Percentiles rank a stretch among this genome's conserved stretches.
Conservation (phyloP, 30 jellyfish, hydroid and myxozoan genomes). For the Cassiopea xamachana region DNA sequence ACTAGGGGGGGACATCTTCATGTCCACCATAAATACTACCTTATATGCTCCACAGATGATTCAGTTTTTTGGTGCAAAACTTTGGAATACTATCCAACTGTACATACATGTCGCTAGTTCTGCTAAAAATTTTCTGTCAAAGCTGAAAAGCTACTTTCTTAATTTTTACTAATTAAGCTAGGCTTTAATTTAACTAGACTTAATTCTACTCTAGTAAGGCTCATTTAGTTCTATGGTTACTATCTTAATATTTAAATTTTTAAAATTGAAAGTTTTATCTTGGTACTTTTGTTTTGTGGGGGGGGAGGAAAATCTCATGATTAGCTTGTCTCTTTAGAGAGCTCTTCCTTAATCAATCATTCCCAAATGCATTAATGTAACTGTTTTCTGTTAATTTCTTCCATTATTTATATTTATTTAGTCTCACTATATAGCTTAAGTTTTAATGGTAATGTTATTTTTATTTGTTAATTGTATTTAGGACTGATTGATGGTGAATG, state of each 20-base stretch:
- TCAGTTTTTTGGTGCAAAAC: background rate
- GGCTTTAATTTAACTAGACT: background rate
- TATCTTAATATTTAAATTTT: too few relatives aligned
- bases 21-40: background rate
- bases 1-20: background rate
- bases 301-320: background rate
- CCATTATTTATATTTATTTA: too few relatives aligned
- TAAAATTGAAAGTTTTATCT: too few relatives aligned
- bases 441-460: too few relatives aligned
- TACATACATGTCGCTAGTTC: background rate
- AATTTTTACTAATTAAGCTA: background rate
- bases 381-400: background rate
- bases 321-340: background rate
- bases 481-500: background rate
- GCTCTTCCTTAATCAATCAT: background rate
- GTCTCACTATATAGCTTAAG: background rate
- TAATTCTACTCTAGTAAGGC: background rate
- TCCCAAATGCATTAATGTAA: background rate
- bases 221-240: background rate
- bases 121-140: background rate
- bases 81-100: background rate
- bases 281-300: background rate
- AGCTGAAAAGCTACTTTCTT: background rate
- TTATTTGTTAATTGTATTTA: too few relatives aligned
- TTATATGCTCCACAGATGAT: background rate